These are phyloP conservation scores for Brachynemurus nebulosus DNA, from an alignment of 2,888 invertebrate genomes.

Conservation along the genomic window DNA sequence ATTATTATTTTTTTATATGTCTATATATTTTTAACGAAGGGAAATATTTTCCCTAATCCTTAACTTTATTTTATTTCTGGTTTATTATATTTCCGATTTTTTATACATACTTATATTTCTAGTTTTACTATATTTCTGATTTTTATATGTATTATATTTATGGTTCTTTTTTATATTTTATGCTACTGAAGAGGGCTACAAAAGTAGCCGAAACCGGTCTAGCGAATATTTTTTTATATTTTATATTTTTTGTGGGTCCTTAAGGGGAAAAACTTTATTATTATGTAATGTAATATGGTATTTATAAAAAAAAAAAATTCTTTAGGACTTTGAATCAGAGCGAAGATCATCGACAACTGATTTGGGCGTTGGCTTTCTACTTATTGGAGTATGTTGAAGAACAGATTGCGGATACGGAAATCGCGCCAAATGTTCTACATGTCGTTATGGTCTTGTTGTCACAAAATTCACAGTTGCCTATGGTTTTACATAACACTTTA, in stretches of 20 bases:
- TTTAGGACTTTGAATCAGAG: slow-evolving; percentile 26
- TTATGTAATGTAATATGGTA: slow-evolving; percentile 3
- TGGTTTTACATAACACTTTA: slow-evolving; percentile 32
- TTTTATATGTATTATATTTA: no score
- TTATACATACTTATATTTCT: slow-evolving; percentile 1
- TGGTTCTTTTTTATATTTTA: no score
- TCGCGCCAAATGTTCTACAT: slow-evolving; percentile 41
- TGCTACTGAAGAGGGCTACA: no score
- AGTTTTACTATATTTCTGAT: no score
- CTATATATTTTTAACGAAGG: not conserved
- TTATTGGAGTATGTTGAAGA: slow-evolving; percentile 59
- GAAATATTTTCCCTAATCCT: no score
- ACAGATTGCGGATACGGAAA: slow-evolving; percentile 41
- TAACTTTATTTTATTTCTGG: no score
- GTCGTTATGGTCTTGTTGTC: slow-evolving; percentile 38
- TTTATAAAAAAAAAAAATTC: no score
- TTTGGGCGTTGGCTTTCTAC: slow-evolving; percentile 65
- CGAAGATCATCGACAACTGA: slow-evolving; percentile 50
- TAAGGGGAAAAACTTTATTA: no score
- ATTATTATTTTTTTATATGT: not conserved
- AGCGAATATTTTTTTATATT: no score
- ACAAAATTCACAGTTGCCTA: slow-evolving; percentile 31
- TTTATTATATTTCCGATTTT: no score
- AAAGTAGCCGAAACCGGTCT: no score
- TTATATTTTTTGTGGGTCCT: no score